These are phyloP conservation scores for Sula dactylatra DNA, from an alignment of 2,113 vertebrate genomes.

Conservation along the genomic window DNA sequence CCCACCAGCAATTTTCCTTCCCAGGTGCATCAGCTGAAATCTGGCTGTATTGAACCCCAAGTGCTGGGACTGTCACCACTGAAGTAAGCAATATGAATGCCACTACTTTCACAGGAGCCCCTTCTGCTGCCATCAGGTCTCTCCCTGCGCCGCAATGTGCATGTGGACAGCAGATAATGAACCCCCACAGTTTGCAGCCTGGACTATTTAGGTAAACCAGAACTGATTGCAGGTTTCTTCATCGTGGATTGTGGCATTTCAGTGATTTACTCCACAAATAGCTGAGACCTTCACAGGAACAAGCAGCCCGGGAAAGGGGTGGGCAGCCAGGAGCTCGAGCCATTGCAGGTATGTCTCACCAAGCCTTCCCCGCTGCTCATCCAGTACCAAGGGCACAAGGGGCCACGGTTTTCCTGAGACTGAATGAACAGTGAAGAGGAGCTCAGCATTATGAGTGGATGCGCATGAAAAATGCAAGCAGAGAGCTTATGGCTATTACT, in stretches of 20 bases:
- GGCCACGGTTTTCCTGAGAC: neutral
- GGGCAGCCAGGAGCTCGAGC: neutral
- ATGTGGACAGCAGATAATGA: neutral
- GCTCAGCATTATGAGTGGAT: neutral
- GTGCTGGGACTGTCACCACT: rapidly evolving
- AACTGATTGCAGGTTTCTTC: neutral
- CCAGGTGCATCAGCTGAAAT: neutral
- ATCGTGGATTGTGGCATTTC: neutral
- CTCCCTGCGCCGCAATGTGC: rapidly evolving
- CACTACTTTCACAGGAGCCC: neutral
- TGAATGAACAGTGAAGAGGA: neutral
- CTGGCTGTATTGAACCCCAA: rapidly evolving
- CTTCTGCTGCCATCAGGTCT: neutral
- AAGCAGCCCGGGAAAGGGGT: neutral
- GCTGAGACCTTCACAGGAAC: neutral
- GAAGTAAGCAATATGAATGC: too few relatives aligned
- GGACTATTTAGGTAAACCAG: neutral
- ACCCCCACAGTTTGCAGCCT: neutral
- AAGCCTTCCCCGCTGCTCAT: neutral
- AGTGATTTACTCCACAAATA: neutral
- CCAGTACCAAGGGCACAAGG: neutral
- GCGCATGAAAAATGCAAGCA: neutral
- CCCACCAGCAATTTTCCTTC: neutral
- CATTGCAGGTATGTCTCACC: neutral
- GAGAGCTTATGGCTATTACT: neutral